These are phyloP conservation scores for Tetragnatha montana DNA, from an alignment of 2,888 invertebrate species.

Conservation along the genomic window DNA sequence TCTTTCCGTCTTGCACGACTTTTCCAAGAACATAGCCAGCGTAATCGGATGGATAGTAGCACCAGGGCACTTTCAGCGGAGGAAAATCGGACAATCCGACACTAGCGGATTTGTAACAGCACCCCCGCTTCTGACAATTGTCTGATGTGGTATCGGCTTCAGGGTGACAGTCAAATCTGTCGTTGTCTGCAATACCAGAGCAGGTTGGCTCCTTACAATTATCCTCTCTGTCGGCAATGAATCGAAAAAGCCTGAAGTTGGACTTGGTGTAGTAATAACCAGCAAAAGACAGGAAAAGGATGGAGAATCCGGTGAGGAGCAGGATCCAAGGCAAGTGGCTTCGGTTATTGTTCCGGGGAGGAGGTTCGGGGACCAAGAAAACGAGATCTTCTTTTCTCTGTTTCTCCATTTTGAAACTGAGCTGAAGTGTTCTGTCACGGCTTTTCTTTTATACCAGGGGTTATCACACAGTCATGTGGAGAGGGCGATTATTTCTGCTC, in stretches of 20 bases:
- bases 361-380: neutral
- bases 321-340: neutral
- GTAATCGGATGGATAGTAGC: slow-evolving; percentile 68
- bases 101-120: slow-evolving; percentile 44
- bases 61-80: slow-evolving; percentile 64
- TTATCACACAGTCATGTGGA: neutral
- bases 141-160: slow-evolving; percentile 39
- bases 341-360: neutral
- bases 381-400: slow-evolving; percentile 7
- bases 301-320: neutral
- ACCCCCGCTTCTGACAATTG: slow-evolving; percentile 55
- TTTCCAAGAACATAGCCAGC: slow-evolving; percentile 50
- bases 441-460: neutral
- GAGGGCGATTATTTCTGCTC: neutral
- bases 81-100: neutral
- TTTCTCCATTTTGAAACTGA: neutral
- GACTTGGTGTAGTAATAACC: neutral
- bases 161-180: slow-evolving; percentile 70
- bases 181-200: slow-evolving; percentile 49
- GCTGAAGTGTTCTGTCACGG: neutral
- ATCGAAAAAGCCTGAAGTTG: neutral
- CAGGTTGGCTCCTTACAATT: slow-evolving; percentile 26
- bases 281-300: neutral
- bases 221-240: no score
- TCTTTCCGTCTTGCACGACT: slow-evolving; percentile 1